Percentiles rank a stretch among this genome's conserved stretches.
Evolutionary conservation across 30 jellyfish, hydroid and myxozoan genomes (phyloP).

Genomic region (Phacellophora camtschatica): DNA sequence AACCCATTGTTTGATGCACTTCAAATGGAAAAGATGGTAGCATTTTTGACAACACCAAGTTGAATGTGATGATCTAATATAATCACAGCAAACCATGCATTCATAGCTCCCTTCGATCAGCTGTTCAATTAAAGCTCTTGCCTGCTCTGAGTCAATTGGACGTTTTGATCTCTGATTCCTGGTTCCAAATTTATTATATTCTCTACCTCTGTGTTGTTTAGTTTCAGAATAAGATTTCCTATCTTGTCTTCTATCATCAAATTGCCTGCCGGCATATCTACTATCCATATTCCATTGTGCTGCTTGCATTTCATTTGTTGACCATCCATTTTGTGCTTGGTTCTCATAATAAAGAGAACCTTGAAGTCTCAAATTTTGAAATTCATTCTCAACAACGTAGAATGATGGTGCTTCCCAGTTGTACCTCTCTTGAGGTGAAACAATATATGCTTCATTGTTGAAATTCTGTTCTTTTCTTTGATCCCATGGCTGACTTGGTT

Average conservation of each 20-base stretch:
- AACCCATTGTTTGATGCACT: constrained; percentile 90
- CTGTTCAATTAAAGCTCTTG: constrained; percentile 78
- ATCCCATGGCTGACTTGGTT: neutral
- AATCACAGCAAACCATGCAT: constrained; percentile 98
- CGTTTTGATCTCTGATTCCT: neutral
- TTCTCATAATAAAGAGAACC: neutral
- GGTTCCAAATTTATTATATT: neutral
- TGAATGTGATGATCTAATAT: constrained; percentile 64
- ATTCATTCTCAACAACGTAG: neutral
- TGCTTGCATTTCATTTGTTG: neutral
- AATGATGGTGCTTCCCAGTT: neutral
- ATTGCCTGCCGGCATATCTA: neutral
- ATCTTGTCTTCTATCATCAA: neutral
- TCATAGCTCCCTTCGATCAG: constrained; percentile 85
- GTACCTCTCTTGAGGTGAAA: neutral
- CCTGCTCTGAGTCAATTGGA: constrained; percentile 94
- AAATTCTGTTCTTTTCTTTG: neutral
- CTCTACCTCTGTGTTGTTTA: neutral
- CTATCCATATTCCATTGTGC: neutral
- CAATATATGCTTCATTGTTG: neutral
- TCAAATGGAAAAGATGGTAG: constrained; percentile 88
- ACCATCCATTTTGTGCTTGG: neutral
- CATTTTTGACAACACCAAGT: constrained; percentile 93
- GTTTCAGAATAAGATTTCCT: neutral
- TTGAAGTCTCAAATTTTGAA: neutral